Percentiles rank a stretch among this genome's conserved stretches.
These are phyloP conservation scores for Luffia ferchaultella DNA, from an alignment of 2,888 invertebrate genomes.

Conservation along the genomic window DNA sequence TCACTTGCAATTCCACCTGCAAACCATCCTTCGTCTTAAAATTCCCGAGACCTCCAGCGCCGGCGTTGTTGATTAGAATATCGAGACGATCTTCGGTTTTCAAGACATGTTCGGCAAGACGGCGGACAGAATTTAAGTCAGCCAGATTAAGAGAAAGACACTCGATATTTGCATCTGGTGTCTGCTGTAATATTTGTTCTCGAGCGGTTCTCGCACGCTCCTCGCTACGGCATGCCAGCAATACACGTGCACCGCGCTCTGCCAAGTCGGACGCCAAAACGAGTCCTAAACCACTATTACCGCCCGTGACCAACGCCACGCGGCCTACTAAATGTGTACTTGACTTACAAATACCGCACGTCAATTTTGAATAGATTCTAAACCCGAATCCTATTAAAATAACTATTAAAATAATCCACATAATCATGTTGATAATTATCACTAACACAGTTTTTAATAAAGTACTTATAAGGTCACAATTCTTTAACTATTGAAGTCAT, in stretches of 20 bases:
- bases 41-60: constrained; percentile 51
- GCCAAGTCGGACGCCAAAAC: constrained; percentile 62
- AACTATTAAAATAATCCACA: constrained; percentile 19
- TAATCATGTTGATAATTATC: constrained; percentile 9
- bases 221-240: constrained; percentile 56
- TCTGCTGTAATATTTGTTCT: constrained; percentile 39
- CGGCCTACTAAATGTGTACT: constrained; percentile 55
- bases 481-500: no score
- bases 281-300: constrained; percentile 58
- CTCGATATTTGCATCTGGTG: constrained; percentile 40
- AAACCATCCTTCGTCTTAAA: constrained; percentile 71
- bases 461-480: no score
- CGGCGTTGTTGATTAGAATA: constrained; percentile 69
- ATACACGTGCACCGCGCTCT: constrained; percentile 53
- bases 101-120: constrained; percentile 63
- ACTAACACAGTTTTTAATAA: no score
- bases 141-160: constrained; percentile 45
- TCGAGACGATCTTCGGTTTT: constrained; percentile 57
- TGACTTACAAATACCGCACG: constrained; percentile 43
- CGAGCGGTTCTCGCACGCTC: constrained; percentile 39
- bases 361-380: constrained; percentile 48
- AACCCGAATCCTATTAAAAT: constrained; percentile 26
- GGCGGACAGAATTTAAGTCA: constrained; percentile 53
- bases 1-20: constrained; percentile 74
- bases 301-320: constrained; percentile 53